Evolutionary conservation across 1,140 invertebrate species (phyloP), one percentile per base, ranked within the genome.

Genomic region (Apolygus lucorum): DNA sequence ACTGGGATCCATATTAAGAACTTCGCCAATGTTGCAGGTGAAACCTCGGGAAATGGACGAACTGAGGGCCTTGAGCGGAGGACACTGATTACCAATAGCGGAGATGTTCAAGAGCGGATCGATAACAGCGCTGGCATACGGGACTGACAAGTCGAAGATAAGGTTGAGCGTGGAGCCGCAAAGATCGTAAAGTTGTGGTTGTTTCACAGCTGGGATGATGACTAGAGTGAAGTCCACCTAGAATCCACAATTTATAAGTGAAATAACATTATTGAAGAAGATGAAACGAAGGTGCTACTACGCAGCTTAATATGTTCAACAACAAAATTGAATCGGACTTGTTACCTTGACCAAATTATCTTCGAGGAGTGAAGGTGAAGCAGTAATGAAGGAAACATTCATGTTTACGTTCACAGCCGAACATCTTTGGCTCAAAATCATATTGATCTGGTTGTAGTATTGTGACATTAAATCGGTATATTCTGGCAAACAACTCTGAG

Each of bases 351-450:
- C 86, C 49, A 93, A 86, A 78, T 94, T 94, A 77, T 94, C 91
- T 77, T 93, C 90, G 0, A 90, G 74, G 21, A 93, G 78, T 67
- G 80, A 81, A 52, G 92, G 89, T 74, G 87, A 84, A 1, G 90
- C 88, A 74, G 90, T 88, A 0, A 93, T 82, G 75, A 97, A 95
- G 0, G 90, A 90, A 1, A 96, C 93, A 76, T 95, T 95, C 84
- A 96, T 96, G 74, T 94, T 92, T 0, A 97, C 92, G 77, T 95
- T 95, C 1, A 97, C 90, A 26, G 91, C 92, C 0, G 93, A 96
- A 80, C 95, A 98, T 75, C 93, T 85, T 76, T 93, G 88, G 1
- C 92, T 94, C 2, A 98, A 80, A 71, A 94, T 83, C 69, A 82
- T 84, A 76, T 96, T 94, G 0, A 98, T 78, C 62, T 86, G 86